Percentiles rank a stretch among this genome's conserved stretches.
Evolutionary conservation across 2,888 invertebrate species (phyloP).

Genomic region (Melikaiella ostensackeni): DNA sequence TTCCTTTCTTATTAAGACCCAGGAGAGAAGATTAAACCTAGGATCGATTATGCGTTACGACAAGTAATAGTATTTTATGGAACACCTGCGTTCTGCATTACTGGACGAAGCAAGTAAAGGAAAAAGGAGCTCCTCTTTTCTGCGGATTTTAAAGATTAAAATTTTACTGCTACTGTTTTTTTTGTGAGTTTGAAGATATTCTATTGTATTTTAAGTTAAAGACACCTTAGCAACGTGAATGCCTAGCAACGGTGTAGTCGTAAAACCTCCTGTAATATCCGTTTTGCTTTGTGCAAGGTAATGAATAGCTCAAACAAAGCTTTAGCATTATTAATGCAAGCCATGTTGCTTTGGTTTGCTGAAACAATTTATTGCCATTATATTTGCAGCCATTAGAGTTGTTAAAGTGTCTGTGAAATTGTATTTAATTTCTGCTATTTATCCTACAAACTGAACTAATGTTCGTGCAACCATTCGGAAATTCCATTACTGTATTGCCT

Average conservation of each 20-base stretch:
- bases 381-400: neutral
- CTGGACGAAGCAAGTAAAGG: neutral
- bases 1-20: neutral
- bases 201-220: neutral
- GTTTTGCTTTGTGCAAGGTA: neutral
- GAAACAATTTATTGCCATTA: neutral
- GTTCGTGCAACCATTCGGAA: conserved; percentile 10
- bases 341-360: neutral
- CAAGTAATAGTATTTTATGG: conserved; percentile 21
- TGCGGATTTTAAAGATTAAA: neutral
- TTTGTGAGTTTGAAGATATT: neutral
- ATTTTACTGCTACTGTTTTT: neutral
- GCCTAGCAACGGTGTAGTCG: too few relatives aligned
- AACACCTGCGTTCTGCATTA: conserved; percentile 29
- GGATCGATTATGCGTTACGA: conserved; percentile 34
- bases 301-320: neutral
- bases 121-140: neutral
- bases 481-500: conserved; percentile 11
- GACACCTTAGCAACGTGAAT: neutral
- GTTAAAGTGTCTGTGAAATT: neutral
- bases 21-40: conserved; percentile 2
- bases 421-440: conserved; percentile 6
- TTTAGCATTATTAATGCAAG: neutral
- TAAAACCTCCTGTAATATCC: neutral
- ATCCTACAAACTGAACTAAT: conserved; percentile 14